These are phyloP conservation scores for Dryomyza anilis DNA, from an alignment of 2,888 invertebrate species.

Conservation along the genomic window DNA sequence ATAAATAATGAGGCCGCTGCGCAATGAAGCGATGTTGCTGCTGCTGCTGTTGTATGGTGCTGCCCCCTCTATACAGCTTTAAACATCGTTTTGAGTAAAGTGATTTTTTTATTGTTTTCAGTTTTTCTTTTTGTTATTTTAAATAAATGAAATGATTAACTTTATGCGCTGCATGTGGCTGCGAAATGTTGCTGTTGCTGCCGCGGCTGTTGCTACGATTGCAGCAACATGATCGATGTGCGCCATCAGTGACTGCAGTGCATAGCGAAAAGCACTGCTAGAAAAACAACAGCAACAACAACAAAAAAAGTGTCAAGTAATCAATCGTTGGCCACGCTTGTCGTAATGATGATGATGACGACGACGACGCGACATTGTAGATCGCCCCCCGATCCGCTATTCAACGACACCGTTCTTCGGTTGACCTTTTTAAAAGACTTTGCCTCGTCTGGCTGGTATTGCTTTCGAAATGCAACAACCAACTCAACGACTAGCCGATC, in stretches of 20 bases:
- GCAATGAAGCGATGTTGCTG: not conserved
- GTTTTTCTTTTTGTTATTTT: not conserved
- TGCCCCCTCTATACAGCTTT: not conserved
- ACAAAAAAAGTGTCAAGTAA: conserved; percentile 23
- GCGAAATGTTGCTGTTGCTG: conserved; percentile 5
- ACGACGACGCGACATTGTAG: not conserved
- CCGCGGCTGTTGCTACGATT: not conserved
- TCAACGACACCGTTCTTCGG: too few relatives aligned
- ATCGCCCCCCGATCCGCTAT: too few relatives aligned
- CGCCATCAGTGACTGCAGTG: not conserved
- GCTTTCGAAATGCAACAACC: too few relatives aligned
- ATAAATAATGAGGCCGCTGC: conserved; percentile 31
- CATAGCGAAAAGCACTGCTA: not conserved
- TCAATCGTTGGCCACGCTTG: conserved; percentile 12
- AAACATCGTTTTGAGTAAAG: not conserved
- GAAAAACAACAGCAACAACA: not conserved
- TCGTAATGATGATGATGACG: not conserved
- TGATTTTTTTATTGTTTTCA: too few relatives aligned
- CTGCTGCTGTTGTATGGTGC: not conserved
- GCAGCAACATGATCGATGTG: too few relatives aligned
- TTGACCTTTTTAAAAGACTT: too few relatives aligned
- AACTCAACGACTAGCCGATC: too few relatives aligned
- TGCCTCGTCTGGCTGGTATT: too few relatives aligned
- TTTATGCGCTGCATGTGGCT: not conserved
- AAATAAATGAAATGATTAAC: conserved; percentile 20